Conservation (phyloP, 64 coral and sea anemone species). For the Montipora efflorescens region DNA sequence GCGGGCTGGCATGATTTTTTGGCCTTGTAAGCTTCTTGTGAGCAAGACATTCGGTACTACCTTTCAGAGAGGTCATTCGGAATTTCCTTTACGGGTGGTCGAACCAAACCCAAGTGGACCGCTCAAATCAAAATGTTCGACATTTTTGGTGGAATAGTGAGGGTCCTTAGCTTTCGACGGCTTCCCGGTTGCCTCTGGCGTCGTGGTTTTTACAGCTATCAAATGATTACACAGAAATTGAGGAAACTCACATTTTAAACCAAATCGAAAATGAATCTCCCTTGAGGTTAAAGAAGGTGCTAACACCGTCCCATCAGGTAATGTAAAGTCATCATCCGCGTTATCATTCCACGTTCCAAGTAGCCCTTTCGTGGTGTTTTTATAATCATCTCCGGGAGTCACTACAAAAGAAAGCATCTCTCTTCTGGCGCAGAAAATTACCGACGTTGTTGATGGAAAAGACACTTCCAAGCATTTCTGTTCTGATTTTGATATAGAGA, state of each 20-base stretch:
- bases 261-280: conserved; percentile 63
- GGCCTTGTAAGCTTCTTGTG: too few species aligned
- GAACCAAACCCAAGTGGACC: too few species aligned
- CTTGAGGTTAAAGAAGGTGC: conserved; percentile 18
- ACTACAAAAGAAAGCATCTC: conserved; percentile 50
- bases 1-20: too few species aligned
- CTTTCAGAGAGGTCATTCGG: too few species aligned
- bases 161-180: too few species aligned
- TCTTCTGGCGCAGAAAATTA: conserved; percentile 16
- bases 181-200: too few species aligned
- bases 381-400: conserved; percentile 18
- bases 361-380: conserved; percentile 63
- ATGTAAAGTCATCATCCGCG: conserved; percentile 52
- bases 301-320: conserved; percentile 57
- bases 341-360: conserved; percentile 73
- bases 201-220: background rate
- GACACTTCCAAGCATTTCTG: conserved; percentile 17
- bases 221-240: background rate
- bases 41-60: too few species aligned
- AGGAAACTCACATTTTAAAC: conserved; percentile 60
- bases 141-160: too few species aligned
- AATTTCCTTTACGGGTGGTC: too few species aligned
- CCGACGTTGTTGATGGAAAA: conserved; percentile 56
- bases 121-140: too few species aligned
- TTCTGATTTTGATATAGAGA: conserved; percentile 31